Percentiles rank a stretch among this genome's conserved stretches.
Conservation (phyloP, 2,888 invertebrate genomes). For the Stomorhina lunata region DNA sequence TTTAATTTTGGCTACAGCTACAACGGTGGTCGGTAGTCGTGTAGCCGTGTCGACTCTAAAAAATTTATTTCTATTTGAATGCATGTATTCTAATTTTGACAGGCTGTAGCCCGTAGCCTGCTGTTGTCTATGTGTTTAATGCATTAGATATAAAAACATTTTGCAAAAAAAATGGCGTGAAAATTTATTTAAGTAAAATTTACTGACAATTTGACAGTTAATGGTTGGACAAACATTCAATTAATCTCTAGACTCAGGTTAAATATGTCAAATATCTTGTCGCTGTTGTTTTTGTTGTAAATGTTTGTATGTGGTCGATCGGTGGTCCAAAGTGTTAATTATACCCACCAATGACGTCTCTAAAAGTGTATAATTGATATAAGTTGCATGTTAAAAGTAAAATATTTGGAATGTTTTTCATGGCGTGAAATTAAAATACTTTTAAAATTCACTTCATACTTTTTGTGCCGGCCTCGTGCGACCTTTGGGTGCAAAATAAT, state of each 20-base stretch:
- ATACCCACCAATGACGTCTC: not conserved
- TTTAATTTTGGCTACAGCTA: no score
- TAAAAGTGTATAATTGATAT: not conserved
- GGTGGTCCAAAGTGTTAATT: not conserved
- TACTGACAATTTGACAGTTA: conserved; percentile 43
- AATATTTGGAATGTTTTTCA: not conserved
- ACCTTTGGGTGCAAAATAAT: conserved; percentile 23
- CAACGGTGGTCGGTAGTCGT: no score
- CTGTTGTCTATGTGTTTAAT: no score
- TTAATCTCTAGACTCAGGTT: conserved; percentile 50
- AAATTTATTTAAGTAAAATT: conserved; percentile 40
- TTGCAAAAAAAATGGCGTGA: conserved; percentile 4
- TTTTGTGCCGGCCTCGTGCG: not conserved
- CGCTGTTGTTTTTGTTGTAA: conserved; percentile 5
- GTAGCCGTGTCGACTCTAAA: no score
- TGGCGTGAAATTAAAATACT: conserved; percentile 24
- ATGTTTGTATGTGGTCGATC: not conserved
- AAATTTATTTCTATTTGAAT: no score
- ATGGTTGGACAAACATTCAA: conserved; percentile 53
- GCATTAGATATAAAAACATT: no score
- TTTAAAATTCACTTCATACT: conserved; percentile 27
- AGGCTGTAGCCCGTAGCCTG: no score
- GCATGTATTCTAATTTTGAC: no score
- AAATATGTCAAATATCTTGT: conserved; percentile 32
- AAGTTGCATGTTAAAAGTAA: not conserved